phyloP scores from a whole-genome alignment of 2,888 invertebrate species.

The Busseola fusca region DNA sequence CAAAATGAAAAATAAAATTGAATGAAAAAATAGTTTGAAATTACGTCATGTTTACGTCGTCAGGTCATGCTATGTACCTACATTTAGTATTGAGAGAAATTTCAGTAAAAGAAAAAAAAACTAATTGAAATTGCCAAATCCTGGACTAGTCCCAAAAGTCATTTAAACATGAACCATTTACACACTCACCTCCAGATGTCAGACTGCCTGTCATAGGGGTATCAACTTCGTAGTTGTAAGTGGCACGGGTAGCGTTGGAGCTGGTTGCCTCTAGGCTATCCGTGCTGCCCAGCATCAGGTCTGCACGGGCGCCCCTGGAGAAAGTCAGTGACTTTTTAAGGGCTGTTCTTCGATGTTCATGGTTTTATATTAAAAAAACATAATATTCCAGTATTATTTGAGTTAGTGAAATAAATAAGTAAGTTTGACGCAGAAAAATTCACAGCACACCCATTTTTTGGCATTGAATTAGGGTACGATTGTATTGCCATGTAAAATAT shows the following conservation, averaged over 20 bases:
- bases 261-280: slow-evolving; percentile 94
- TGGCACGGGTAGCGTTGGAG: slow-evolving; percentile 94
- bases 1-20: background rate
- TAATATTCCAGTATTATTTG: background rate
- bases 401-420: background rate
- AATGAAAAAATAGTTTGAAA: too few relatives aligned
- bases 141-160: background rate
- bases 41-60: background rate
- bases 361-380: background rate
- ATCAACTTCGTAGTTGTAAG: slow-evolving; percentile 95
- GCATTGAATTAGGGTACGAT: background rate
- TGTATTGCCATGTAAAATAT: background rate
- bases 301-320: slow-evolving; percentile 82
- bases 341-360: background rate
- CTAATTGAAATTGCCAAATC: slow-evolving; percentile 12
- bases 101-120: too few relatives aligned
- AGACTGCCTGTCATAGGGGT: slow-evolving; percentile 96
- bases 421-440: too few relatives aligned
- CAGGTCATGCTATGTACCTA: background rate
- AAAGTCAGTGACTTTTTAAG: background rate
- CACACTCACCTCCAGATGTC: slow-evolving; percentile 90
- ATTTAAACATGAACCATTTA: background rate
- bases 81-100: too few relatives aligned
- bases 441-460: background rate
- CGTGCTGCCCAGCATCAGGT: slow-evolving; percentile 90